These are phyloP conservation scores for Tetranychus piercei DNA, from an alignment of 2,888 invertebrate species.

Conservation along the genomic window DNA sequence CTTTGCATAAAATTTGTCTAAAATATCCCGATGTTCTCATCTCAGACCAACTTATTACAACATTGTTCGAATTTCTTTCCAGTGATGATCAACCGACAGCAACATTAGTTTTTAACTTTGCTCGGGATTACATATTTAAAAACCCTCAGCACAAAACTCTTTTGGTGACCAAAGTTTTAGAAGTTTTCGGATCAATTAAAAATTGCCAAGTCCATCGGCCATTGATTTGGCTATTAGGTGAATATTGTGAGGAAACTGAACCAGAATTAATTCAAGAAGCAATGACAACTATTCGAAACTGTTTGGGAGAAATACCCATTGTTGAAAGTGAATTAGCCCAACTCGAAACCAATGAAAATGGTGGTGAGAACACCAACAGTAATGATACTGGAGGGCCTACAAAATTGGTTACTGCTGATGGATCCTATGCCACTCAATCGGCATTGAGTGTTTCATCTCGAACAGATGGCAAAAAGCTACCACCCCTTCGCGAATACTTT, in stretches of 20 bases:
- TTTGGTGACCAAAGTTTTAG: constrained; percentile 58
- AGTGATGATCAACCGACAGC: constrained; percentile 54
- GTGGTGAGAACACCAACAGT: constrained; percentile 27
- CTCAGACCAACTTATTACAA: constrained; percentile 15
- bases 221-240: constrained; percentile 91
- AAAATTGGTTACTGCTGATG: constrained; percentile 87
- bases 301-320: constrained; percentile 50
- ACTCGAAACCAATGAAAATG: constrained; percentile 50
- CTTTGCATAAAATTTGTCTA: constrained; percentile 76
- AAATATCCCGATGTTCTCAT: constrained; percentile 41
- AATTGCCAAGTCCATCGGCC: constrained; percentile 56
- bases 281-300: constrained; percentile 51
- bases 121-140: constrained; percentile 85
- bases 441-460: constrained; percentile 55
- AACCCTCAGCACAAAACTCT: constrained; percentile 59
- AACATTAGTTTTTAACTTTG: constrained; percentile 77
- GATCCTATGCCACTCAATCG: constrained; percentile 94
- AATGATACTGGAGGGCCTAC: constrained; percentile 25
- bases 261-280: constrained; percentile 39
- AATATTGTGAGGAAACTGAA: constrained; percentile 70
- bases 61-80: constrained; percentile 20
- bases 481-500: constrained; percentile 65
- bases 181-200: constrained; percentile 60
- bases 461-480: constrained; percentile 31
- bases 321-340: constrained; percentile 46